Base-by-base conservation (phyloP, 2,888 invertebrate species). In the Diarsia rubi region DNA sequence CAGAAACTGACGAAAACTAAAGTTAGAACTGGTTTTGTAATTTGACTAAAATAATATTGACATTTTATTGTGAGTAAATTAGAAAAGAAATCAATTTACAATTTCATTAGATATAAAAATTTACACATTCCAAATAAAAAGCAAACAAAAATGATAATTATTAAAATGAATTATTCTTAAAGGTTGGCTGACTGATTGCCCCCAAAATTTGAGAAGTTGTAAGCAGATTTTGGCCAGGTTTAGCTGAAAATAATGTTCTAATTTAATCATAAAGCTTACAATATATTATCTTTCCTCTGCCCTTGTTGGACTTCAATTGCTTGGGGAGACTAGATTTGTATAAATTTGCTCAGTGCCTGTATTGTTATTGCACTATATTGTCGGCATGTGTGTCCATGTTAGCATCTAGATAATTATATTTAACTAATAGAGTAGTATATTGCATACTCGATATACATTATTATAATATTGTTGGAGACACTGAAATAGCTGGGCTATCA, bases 341-440 rank as follows among this genome's bases (percentile, higher is more conserved):
- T 86, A 87, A 86, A 88, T 86, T 89, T 88, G 88, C 85, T 87
- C 85, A 88, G 90, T 90, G 91, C 91, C 89, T 89, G 80, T 86
- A 86, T 83, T 59, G 65, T 81, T 81, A 78, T 78, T 82, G 83
- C 85, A 85, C 84, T 79, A 86, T 85, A 66, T 78, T 79, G 85
- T 82, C 59, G 75, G 72, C 85, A 81, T 81, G 68, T 83, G 81
- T 83, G 83, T 83, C 75, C 74, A 76, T 82, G 75, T 79, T 83
- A 83, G 80, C 69, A 66, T 65, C 64, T 88, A 85, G 84, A 81
- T 80, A 76, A 78, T 78, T 81, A 68, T 85, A 85, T 85, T 78
- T 80, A 81, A 86, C 75, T 68, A 31, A 72, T 76, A 82, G 68
- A 52, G 62, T 84, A 84, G 76, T 77, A 67, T 77, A 67, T 62